Evolutionary conservation across 2,113 vertebrate genomes (phyloP).

Genomic region (Lepidothrix coronata): DNA sequence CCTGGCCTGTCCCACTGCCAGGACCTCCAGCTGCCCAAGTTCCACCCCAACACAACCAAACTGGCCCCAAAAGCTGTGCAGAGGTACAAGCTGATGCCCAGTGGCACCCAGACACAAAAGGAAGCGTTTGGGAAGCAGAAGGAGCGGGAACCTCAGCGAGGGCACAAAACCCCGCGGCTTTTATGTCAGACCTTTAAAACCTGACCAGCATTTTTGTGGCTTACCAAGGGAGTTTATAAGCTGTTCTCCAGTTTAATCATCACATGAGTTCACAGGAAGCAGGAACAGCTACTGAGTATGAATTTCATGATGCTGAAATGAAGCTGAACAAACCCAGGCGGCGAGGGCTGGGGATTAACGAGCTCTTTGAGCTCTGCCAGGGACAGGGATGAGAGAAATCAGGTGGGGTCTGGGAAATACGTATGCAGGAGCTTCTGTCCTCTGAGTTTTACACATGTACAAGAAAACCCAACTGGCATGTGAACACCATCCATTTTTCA

Average conservation of each 20-base stretch:
- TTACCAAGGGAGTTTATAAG: background rate
- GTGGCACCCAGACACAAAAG: background rate
- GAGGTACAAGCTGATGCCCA: fast-evolving
- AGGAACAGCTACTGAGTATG: background rate
- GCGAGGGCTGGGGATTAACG: background rate
- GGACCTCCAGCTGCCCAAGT: background rate
- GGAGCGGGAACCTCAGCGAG: fast-evolving
- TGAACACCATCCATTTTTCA: background rate
- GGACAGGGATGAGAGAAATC: background rate
- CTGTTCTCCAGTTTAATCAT: background rate
- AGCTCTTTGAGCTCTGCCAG: background rate
- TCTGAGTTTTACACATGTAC: background rate
- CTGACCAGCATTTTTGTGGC: background rate
- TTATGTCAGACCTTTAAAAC: background rate
- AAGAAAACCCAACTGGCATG: fast-evolving
- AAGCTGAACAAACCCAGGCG: background rate
- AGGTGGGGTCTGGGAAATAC: background rate
- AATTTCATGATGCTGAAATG: background rate
- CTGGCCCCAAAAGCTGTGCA: background rate
- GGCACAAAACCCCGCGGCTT: background rate
- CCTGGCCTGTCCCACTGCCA: fast-evolving
- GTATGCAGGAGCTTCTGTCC: background rate
- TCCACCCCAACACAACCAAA: background rate
- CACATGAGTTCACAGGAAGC: background rate
- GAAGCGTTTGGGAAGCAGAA: fast-evolving